phyloP scores from a whole-genome alignment of 2,113 vertebrate genomes.

The Dicrurus megarhynchus region DNA sequence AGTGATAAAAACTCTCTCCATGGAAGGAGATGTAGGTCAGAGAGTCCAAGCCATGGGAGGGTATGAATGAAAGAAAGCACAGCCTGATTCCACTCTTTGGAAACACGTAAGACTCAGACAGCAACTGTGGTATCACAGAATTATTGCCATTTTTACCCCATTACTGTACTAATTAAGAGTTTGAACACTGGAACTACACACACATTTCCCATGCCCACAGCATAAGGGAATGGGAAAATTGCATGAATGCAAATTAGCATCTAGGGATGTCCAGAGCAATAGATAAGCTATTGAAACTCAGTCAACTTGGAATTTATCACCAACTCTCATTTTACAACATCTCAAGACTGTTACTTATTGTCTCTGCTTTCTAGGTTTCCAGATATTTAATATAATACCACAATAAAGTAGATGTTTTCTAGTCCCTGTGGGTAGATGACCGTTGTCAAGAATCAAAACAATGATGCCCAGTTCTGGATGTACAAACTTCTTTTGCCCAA shows the following conservation, averaged over 20 bases:
- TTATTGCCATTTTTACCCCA: not conserved
- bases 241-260: not conserved
- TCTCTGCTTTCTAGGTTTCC: not conserved
- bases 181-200: not conserved
- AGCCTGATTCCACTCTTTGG: not conserved
- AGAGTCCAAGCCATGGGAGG: not conserved
- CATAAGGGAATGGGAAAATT: not conserved
- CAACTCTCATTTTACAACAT: not conserved
- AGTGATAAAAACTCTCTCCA: not conserved
- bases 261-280: not conserved
- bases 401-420: not conserved
- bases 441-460: not conserved
- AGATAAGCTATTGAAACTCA: not conserved
- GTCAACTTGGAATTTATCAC: not conserved
- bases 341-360: not conserved
- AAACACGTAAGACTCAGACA: not conserved
- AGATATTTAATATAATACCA: not conserved
- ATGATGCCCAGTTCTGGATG: not conserved
- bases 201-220: not conserved
- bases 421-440: not conserved
- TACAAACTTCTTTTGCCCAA: not conserved
- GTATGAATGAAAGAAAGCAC: not conserved
- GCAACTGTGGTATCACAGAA: not conserved
- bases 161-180: not conserved
- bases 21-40: not conserved